phyloP scores from a whole-genome alignment of 1,140 invertebrate genomes.

The Platyscapa corneri region DNA sequence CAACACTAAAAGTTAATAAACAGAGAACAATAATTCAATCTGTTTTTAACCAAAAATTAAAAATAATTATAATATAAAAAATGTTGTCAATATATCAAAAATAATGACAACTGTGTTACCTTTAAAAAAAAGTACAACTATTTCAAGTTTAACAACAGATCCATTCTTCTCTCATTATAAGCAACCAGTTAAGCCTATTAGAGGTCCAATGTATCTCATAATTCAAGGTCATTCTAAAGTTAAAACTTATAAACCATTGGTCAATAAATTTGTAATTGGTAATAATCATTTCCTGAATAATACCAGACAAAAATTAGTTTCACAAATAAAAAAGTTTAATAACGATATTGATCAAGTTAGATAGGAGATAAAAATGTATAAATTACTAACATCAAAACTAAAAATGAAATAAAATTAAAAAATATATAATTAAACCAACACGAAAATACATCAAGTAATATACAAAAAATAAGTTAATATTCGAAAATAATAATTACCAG shows the following conservation, averaged over 20 bases:
- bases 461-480: too few relatives aligned
- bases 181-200: slow-evolving; percentile 78
- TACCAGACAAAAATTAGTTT: not conserved
- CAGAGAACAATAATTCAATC: not conserved
- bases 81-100: slow-evolving; percentile 44
- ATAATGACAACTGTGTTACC: slow-evolving; percentile 70
- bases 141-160: slow-evolving; percentile 72
- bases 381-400: not conserved
- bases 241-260: slow-evolving; percentile 84
- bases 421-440: too few relatives aligned
- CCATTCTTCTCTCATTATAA: slow-evolving; percentile 79
- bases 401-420: too few relatives aligned
- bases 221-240: slow-evolving; percentile 89
- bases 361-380: not conserved
- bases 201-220: slow-evolving; percentile 83
- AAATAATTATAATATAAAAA: not conserved
- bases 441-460: too few relatives aligned
- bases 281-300: not conserved
- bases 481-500: too few relatives aligned
- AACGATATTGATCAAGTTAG: not conserved
- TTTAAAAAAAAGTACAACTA: slow-evolving; percentile 58
- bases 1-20: not conserved
- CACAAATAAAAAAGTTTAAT: not conserved
- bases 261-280: slow-evolving; percentile 68
- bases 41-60: not conserved